These are phyloP conservation scores for Chaetops frenatus DNA, from an alignment of 2,113 vertebrate species.

Conservation along the genomic window DNA sequence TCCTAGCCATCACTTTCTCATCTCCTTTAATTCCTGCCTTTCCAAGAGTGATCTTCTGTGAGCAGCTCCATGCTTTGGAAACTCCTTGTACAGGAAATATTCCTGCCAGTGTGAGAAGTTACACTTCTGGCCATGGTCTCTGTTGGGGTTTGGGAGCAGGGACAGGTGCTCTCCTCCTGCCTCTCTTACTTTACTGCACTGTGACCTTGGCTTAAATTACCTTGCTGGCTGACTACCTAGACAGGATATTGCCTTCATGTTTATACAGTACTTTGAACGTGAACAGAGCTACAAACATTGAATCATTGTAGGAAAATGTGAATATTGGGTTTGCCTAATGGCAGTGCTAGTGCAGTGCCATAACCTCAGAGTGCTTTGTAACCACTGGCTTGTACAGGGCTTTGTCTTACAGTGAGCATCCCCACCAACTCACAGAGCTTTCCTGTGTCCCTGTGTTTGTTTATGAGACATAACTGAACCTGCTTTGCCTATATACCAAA, in stretches of 20 bases:
- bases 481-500: neutral
- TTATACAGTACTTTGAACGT: neutral
- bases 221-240: neutral
- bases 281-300: neutral
- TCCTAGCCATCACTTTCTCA: neutral
- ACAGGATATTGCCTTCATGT: neutral
- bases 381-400: neutral
- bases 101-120: neutral
- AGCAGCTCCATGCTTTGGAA: neutral
- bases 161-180: neutral
- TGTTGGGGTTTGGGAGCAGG: neutral
- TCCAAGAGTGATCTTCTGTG: neutral
- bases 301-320: neutral
- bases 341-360: neutral
- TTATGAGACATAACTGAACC: neutral
- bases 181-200: neutral
- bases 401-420: neutral
- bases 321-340: neutral
- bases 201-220: neutral
- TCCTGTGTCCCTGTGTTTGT: neutral
- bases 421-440: neutral
- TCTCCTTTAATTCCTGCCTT: neutral
- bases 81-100: fast-evolving
- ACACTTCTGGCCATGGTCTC: neutral
- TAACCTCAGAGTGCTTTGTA: neutral